Conservation (phyloP, 2,113 vertebrate genomes). For the Apodemus speciosus region DNA sequence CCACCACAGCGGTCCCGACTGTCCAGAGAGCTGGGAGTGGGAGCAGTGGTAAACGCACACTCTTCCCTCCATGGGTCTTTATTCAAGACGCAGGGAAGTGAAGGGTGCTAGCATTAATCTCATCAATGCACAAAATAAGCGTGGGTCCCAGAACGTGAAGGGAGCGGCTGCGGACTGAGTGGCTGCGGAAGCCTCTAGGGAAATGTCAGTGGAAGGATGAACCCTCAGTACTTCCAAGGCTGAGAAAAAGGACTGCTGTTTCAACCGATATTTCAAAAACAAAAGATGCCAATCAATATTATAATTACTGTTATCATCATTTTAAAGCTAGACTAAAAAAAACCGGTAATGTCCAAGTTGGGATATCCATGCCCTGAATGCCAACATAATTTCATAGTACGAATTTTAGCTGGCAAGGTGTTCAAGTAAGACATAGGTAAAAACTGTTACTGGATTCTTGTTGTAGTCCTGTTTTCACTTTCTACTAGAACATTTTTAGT, state of each 20-base stretch:
- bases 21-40: background rate
- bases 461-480: background rate
- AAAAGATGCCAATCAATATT: background rate
- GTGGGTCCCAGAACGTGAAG: background rate
- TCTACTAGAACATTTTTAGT: background rate
- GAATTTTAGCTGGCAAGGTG: background rate
- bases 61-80: background rate
- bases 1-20: slow-evolving; percentile 86
- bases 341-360: background rate
- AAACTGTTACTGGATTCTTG: background rate
- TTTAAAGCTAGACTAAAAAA: background rate
- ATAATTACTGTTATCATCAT: background rate
- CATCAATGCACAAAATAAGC: background rate
- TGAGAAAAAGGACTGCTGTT: background rate
- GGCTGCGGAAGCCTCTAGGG: background rate
- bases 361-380: background rate
- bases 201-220: no score
- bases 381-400: background rate
- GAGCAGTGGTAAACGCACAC: background rate
- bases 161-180: background rate
- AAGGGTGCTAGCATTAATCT: background rate
- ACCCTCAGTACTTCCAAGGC: background rate
- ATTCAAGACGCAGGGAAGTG: background rate
- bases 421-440: background rate
- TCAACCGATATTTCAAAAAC: background rate